phyloP scores from a whole-genome alignment of 2,888 invertebrate genomes.

The Pomacea canaliculata region DNA sequence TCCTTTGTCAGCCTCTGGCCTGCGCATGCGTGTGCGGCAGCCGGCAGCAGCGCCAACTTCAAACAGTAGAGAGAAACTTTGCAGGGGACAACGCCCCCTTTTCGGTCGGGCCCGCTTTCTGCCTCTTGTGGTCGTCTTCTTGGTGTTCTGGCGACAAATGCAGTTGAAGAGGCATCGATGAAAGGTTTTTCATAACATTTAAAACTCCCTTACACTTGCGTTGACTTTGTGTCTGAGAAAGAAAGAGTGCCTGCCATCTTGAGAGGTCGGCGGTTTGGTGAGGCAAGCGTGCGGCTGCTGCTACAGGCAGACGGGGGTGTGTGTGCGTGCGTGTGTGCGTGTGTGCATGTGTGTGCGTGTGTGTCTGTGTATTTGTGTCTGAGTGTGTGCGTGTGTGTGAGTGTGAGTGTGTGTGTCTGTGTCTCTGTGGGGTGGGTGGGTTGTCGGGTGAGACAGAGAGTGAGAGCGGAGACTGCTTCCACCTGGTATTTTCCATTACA shows the following conservation, averaged over 20 bases:
- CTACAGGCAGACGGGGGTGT: neutral
- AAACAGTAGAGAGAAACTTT: slow-evolving; percentile 13
- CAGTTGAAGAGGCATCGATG: slow-evolving; percentile 12
- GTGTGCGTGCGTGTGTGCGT: too few relatives aligned
- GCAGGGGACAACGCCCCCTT: slow-evolving; percentile 24
- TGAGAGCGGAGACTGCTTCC: slow-evolving; percentile 20
- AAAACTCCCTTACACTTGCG: slow-evolving; percentile 26
- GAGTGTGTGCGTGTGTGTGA: too few relatives aligned
- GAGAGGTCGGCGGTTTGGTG: neutral
- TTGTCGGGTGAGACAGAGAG: too few relatives aligned
- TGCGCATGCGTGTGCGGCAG: slow-evolving; percentile 22
- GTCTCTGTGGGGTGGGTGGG: too few relatives aligned
- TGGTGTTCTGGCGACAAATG: neutral
- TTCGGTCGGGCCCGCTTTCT: slow-evolving; percentile 6
- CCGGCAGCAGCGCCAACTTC: slow-evolving; percentile 21
- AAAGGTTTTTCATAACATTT: slow-evolving; percentile 26
- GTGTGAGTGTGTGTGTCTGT: too few relatives aligned
- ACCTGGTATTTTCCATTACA: slow-evolving; percentile 38
- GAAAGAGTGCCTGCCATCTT: slow-evolving; percentile 1
- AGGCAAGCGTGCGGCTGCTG: slow-evolving; percentile 10
- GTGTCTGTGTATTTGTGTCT: too few relatives aligned
- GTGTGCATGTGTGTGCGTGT: too few relatives aligned
- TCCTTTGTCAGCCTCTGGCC: neutral
- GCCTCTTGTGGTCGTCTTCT: neutral
- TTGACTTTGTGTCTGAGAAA: slow-evolving; percentile 25